Conservation (phyloP, 1,140 invertebrate species). For the Platorchestia sp. region DNA sequence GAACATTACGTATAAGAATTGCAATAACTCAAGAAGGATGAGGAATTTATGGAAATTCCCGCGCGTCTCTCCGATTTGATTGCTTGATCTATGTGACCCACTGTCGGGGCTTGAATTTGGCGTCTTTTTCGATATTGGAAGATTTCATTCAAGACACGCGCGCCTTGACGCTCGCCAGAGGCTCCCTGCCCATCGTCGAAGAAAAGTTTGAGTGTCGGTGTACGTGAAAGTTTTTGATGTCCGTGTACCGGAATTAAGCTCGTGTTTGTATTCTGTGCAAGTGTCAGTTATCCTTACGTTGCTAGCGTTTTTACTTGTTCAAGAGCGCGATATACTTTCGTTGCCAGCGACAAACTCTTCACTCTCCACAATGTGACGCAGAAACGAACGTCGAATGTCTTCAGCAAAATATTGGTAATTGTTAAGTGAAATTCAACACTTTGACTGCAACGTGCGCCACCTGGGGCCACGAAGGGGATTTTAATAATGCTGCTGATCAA, state of each 20-base stretch:
- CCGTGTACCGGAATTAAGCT: not conserved
- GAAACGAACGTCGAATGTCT: no score
- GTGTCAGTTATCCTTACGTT: not conserved
- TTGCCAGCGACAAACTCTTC: no score
- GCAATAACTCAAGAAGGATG: slow-evolving; percentile 53
- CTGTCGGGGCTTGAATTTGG: slow-evolving; percentile 9
- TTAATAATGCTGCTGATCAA: no score
- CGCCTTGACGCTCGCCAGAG: not conserved
- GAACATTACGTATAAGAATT: slow-evolving; percentile 43
- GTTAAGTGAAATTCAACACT: no score
- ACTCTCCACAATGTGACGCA: no score
- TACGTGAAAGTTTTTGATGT: not conserved
- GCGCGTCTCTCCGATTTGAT: slow-evolving; percentile 41
- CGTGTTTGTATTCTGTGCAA: not conserved
- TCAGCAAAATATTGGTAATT: no score
- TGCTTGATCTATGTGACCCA: slow-evolving; percentile 47
- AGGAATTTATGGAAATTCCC: slow-evolving; percentile 13
- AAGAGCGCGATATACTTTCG: no score
- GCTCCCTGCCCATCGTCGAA: not conserved
- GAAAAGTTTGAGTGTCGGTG: not conserved
- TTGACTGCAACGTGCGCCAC: no score
- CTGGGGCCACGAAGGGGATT: no score
- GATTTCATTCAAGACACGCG: not conserved
- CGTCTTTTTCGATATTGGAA: slow-evolving; percentile 37
- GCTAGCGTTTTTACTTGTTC: not conserved